Percentiles rank a stretch among this genome's conserved stretches.
Evolutionary conservation across 2,888 invertebrate species (phyloP).

Genomic region (Osedax fenrisi): DNA sequence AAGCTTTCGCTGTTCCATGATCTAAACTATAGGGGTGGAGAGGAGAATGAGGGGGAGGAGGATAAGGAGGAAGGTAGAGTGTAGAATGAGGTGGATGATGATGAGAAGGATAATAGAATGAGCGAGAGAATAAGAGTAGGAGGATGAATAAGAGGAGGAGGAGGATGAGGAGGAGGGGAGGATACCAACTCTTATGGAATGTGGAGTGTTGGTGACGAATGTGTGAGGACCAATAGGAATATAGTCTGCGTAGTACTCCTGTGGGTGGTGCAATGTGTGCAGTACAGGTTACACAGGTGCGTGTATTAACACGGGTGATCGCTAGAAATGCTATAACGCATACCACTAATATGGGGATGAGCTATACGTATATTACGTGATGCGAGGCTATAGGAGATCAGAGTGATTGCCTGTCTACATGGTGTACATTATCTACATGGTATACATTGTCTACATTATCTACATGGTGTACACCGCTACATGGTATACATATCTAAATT

Average conservation of each 20-base stretch:
- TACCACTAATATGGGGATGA: too few relatives aligned
- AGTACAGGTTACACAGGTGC: too few relatives aligned
- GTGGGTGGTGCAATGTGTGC: conserved; percentile 49
- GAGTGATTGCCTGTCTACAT: too few relatives aligned
- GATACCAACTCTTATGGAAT: background rate
- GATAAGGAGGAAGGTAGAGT: background rate
- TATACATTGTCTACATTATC: too few relatives aligned
- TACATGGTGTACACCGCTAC: too few relatives aligned
- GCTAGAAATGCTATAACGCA: too few relatives aligned
- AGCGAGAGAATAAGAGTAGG: background rate
- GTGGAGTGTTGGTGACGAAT: conserved; percentile 56
- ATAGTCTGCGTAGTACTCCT: conserved; percentile 91
- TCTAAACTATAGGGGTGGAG: background rate
- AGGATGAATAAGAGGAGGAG: background rate
- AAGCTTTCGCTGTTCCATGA: conserved; percentile 67
- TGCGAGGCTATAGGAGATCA: too few relatives aligned
- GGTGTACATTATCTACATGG: too few relatives aligned
- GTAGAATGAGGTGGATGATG: background rate
- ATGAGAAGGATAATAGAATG: background rate
- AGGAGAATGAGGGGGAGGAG: background rate
- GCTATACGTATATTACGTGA: too few relatives aligned
- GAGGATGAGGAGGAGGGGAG: background rate
- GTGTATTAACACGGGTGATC: too few relatives aligned
- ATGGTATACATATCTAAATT: too few relatives aligned
- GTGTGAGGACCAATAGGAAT: conserved; percentile 81